Conservation (phyloP, 2,113 vertebrate species). For the Tringa solitaria region DNA sequence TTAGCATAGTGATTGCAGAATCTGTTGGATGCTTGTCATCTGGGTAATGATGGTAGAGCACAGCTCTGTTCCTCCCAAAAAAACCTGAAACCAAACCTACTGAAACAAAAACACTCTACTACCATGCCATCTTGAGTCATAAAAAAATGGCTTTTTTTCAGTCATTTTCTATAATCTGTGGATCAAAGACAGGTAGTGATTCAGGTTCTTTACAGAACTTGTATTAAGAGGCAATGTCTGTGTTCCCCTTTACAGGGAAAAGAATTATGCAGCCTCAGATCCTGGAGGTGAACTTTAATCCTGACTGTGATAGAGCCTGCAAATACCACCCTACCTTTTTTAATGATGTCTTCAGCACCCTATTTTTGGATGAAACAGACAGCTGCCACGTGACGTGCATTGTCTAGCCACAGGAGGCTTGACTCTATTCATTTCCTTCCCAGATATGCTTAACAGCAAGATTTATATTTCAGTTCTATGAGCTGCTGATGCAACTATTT, state of each 20-base stretch:
- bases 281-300: conserved; percentile 94
- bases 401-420: conserved; percentile 49
- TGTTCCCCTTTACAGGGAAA: conserved; percentile 72
- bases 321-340: conserved; percentile 91
- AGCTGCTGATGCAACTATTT: conserved; percentile 26
- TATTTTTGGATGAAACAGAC: conserved; percentile 84
- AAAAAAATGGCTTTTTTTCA: background rate
- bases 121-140: background rate
- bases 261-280: conserved; percentile 90
- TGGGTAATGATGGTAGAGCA: background rate
- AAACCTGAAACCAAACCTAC: background rate
- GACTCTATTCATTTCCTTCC: background rate
- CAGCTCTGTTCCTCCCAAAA: background rate
- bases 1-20: background rate
- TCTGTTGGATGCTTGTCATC: background rate
- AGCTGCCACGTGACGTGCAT: conserved; percentile 80
- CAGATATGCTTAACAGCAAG: background rate
- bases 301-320: conserved; percentile 94
- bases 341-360: conserved; percentile 91
- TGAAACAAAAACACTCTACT: background rate
- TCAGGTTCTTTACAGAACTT: background rate
- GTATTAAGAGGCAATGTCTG: background rate
- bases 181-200: background rate
- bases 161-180: background rate
- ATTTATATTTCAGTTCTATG: conserved; percentile 21